Conservation (phyloP, 2,113 vertebrate genomes). For the Paramisgurnus dabryanus region DNA sequence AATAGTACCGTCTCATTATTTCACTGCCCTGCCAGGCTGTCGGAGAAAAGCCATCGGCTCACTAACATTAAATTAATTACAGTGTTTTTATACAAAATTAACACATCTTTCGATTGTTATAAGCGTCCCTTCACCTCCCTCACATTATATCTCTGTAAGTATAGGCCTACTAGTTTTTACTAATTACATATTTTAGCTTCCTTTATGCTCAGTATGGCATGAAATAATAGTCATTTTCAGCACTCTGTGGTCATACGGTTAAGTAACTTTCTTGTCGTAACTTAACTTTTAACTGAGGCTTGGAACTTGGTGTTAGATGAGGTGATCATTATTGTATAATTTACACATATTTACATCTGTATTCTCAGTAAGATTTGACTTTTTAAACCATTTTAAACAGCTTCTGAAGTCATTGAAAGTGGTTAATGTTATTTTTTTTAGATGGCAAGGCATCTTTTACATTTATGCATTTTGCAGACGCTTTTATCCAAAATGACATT, state of each 20-base stretch:
- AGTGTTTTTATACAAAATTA: slow-evolving; percentile 88
- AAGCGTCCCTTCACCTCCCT: slow-evolving; percentile 53
- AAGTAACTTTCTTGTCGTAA: not conserved
- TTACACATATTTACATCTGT: no score
- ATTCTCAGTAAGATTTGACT: no score
- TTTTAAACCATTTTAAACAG: no score
- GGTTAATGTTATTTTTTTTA: no score
- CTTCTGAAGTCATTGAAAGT: no score
- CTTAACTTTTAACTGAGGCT: not conserved
- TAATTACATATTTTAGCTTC: slow-evolving; percentile 16
- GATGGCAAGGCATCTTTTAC: no score
- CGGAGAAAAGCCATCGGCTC: not conserved
- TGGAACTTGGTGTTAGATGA: not conserved
- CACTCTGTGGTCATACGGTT: slow-evolving; percentile 3
- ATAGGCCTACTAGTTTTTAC: slow-evolving; percentile 16
- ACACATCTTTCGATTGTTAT: slow-evolving; percentile 74
- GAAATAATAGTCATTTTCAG: not conserved
- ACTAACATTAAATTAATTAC: slow-evolving; percentile 81
- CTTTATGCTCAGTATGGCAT: slow-evolving; percentile 8
- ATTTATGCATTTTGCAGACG: no score
- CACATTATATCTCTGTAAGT: slow-evolving; percentile 39
- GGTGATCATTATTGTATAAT: no score
- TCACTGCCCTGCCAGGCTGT: slow-evolving; percentile 52
- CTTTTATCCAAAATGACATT: no score
- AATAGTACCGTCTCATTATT: slow-evolving; percentile 66